phyloP scores from a whole-genome alignment of 2,797 vertebrate species.

The Gastrophryne carolinensis region DNA sequence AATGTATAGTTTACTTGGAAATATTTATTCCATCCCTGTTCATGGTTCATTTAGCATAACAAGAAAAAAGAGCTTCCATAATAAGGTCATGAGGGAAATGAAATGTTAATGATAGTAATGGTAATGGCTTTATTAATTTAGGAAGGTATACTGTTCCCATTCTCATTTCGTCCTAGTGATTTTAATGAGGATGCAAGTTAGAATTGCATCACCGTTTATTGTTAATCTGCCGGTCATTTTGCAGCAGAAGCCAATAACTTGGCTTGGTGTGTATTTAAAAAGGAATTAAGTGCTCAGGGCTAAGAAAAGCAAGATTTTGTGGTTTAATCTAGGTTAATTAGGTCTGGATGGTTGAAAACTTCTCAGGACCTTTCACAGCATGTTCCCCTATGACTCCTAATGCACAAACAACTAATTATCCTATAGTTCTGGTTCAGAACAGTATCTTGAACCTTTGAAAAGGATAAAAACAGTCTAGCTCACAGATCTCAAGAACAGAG shows the following conservation, averaged over 20 bases:
- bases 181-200: slow-evolving; percentile 17
- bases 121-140: slow-evolving; percentile 44
- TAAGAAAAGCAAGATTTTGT: neutral
- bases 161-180: slow-evolving; percentile 3
- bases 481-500: no score
- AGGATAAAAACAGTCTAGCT: no score
- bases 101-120: slow-evolving; percentile 22
- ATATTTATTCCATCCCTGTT: neutral
- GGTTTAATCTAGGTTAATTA: no score
- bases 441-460: no score
- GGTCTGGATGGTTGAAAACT: no score
- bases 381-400: no score
- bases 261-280: neutral
- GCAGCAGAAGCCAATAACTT: neutral
- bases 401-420: no score
- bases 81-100: slow-evolving; percentile 42
- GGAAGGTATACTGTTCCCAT: slow-evolving; percentile 4
- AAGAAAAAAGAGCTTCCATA: slow-evolving; percentile 14
- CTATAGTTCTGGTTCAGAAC: no score
- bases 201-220: neutral
- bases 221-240: neutral
- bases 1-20: slow-evolving; percentile 16
- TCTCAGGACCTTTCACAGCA: no score
- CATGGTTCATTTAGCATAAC: slow-evolving; percentile 32
- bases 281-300: neutral